Base-by-base conservation (phyloP, 2,888 invertebrate species). In the Holacanthella duospinosa region DNA sequence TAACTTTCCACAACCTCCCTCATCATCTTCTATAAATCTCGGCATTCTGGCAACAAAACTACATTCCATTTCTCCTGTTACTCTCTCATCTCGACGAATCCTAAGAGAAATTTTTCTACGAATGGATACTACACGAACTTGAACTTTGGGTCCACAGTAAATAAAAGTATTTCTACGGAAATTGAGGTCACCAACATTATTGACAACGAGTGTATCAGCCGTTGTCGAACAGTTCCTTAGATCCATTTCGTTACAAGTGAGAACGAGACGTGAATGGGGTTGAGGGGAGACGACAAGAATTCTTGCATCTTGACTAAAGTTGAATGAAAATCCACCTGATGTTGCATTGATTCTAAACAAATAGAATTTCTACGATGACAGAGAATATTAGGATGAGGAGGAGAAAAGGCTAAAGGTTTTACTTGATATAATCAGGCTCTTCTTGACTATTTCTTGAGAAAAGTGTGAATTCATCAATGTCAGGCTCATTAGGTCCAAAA, bases 91-190 rank as follows among this genome's bases (percentile, higher is more conserved):
- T 36, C 36, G n/a, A 55, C 64, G 66, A 6, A 71, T 61, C 12
- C 66, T 60, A 19, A 71, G 67, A n/a, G 72, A 65, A 12, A 72
- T 59, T 54, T 63, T 60, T 43, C 71, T 62, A 53, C 64, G 29
- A 6, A 69, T 26, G 4, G 70, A 67, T 21, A 64, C 67, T 9
- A 67, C 62, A 36, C 68, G 53, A 1, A 72, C 61, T 28, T 66
- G 64, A 19, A 67, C 64, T 21, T 69, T 64, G 2, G 59, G 61
- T 19, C 72, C 72, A 55, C 72, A 72, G 63, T 72, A 72, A 36
- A 68, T 61, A 59, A 65, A 72, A 1, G 70, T 69, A 56, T 72
- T 72, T 48, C 68, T 59, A 16, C 68, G 65, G 43, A 72, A 72
- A 6, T 48, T 63, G 43, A 66, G 26, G 48, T 72, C 72, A 1